These are phyloP conservation scores for Pachycephala philippinensis DNA, from an alignment of 2,113 vertebrate genomes.

Conservation along the genomic window DNA sequence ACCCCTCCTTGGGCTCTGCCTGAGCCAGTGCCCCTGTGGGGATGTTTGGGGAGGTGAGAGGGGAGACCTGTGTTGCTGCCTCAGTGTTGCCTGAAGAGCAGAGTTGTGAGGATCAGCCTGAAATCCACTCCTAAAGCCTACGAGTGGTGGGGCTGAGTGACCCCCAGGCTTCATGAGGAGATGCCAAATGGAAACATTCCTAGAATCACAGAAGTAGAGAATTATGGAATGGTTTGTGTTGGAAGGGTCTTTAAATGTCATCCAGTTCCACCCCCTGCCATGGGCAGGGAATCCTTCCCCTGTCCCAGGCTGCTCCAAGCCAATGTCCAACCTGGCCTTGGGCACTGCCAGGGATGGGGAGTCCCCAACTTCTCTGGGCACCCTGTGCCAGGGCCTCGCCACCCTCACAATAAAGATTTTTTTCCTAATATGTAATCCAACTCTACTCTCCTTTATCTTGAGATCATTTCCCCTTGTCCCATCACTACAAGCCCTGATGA, in stretches of 20 bases:
- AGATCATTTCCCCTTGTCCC: background rate
- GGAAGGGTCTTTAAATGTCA: background rate
- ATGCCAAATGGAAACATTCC: background rate
- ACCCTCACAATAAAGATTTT: background rate
- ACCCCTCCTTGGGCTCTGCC: background rate
- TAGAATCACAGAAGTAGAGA: background rate
- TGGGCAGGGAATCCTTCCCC: background rate
- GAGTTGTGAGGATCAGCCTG: background rate
- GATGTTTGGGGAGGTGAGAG: background rate
- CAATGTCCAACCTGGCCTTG: background rate
- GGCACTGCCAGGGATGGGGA: background rate
- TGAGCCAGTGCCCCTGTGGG: background rate
- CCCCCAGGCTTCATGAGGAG: background rate
- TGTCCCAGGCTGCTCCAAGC: background rate
- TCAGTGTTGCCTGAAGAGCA: background rate
- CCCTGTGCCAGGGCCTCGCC: background rate
- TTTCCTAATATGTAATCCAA: background rate
- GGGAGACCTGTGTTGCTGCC: background rate
- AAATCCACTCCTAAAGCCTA: background rate
- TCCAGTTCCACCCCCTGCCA: background rate
- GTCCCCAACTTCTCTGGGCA: rapidly evolving
- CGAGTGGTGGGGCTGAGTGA: background rate
- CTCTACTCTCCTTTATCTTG: background rate
- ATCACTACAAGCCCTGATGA: background rate
- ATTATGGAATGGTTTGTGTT: background rate